Percentiles rank a stretch among this genome's conserved stretches.
Conservation (phyloP, 2,797 vertebrate species). For the Cossypha heuglini region DNA sequence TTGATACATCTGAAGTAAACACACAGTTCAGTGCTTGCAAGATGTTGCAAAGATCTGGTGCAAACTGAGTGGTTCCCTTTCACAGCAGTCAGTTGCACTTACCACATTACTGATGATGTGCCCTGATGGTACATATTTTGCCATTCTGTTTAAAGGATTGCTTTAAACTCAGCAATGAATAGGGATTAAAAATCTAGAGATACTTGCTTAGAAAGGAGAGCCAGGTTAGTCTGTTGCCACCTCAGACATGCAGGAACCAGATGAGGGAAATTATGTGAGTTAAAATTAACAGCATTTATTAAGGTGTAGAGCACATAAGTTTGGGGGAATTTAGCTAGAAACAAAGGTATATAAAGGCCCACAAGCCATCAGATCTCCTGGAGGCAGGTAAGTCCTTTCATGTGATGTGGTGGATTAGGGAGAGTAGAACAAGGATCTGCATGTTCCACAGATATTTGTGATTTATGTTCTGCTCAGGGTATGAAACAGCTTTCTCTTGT, state of each 20-base stretch:
- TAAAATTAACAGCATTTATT: not conserved
- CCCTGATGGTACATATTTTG: not conserved
- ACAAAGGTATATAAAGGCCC: not conserved
- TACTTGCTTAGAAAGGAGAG: not conserved
- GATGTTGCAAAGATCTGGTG: constrained; percentile 17
- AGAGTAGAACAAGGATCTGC: not conserved
- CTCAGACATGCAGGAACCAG: not conserved
- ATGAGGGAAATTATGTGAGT: not conserved
- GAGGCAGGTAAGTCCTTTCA: not conserved
- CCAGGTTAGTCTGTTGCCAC: not conserved
- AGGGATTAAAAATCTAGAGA: not conserved
- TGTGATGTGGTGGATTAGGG: not conserved
- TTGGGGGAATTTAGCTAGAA: not conserved
- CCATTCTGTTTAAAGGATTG: not conserved
- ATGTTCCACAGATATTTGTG: not conserved
- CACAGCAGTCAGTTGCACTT: not conserved
- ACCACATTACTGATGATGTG: not conserved
- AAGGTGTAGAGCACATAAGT: fast-evolving
- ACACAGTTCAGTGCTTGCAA: not conserved
- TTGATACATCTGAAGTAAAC: constrained; percentile 26
- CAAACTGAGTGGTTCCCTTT: not conserved
- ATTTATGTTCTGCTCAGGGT: not conserved
- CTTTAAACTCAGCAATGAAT: not conserved
- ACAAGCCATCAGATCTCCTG: not conserved
- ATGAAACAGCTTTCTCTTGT: not conserved